A percentile compares a stretch with the other conserved stretches of the same genome.
These are phyloP conservation scores for Cerastis leucographa DNA, from an alignment of 2,888 invertebrate genomes.

Conservation along the genomic window DNA sequence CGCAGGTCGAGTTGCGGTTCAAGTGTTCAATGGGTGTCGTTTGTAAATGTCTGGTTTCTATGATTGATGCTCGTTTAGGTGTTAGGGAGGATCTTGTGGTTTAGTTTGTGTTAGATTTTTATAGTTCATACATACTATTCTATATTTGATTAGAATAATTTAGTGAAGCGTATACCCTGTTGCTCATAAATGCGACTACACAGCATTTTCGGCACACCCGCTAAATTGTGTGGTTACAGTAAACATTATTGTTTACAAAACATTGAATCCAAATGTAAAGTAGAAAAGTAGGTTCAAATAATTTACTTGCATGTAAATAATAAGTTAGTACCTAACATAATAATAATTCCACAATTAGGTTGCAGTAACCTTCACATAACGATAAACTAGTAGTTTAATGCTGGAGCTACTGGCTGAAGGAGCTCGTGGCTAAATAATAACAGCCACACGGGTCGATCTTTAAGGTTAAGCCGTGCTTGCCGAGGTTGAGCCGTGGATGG, in stretches of 20 bases:
- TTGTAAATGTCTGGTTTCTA: conserved; percentile 29
- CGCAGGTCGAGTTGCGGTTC: conserved; percentile 66
- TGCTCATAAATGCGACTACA: neutral
- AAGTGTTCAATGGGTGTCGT: conserved; percentile 30
- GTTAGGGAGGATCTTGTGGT: neutral
- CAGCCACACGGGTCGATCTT: no score
- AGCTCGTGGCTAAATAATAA: no score
- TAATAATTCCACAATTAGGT: conserved; percentile 10
- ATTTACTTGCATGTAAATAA: conserved; percentile 5
- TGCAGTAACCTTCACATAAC: conserved; percentile 26
- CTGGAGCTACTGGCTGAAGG: no score
- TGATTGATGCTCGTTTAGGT: conserved; percentile 47
- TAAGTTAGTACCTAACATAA: neutral
- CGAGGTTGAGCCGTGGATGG: no score
- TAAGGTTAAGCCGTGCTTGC: no score
- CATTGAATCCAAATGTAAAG: neutral
- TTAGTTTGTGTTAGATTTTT: neutral
- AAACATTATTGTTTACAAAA: conserved; percentile 22
- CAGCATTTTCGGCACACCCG: neutral
- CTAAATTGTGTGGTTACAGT: neutral
- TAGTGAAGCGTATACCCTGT: neutral
- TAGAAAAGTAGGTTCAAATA: neutral
- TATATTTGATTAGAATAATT: neutral
- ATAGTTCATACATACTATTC: neutral
- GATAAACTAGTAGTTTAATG: conserved; percentile 26